phyloP scores from a whole-genome alignment of 92 coral and sea anemone species.

The Epizoanthus scotinus region DNA sequence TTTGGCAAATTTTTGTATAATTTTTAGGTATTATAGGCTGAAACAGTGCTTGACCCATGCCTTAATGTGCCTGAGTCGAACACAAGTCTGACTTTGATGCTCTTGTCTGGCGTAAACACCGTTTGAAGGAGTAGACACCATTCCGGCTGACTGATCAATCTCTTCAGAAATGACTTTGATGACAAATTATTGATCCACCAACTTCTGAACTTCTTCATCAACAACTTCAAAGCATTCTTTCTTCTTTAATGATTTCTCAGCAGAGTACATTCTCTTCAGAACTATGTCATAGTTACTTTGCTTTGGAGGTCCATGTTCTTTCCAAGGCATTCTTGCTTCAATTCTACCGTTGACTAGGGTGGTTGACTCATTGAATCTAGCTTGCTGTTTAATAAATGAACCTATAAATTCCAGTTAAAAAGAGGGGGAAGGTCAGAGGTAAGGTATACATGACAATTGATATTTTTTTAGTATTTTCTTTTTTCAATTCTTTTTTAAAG shows the following conservation, averaged over 20 bases:
- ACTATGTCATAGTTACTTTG: conserved; percentile 67
- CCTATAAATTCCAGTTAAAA: no score
- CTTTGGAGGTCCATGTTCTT: conserved; percentile 61
- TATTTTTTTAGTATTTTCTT: no score
- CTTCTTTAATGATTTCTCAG: conserved; percentile 60
- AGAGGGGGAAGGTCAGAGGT: no score
- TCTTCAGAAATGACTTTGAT: conserved; percentile 37
- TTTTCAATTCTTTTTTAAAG: no score
- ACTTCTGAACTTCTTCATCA: conserved; percentile 57
- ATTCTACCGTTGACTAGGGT: conserved; percentile 53
- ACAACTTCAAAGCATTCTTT: conserved; percentile 56
- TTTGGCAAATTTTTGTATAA: no score
- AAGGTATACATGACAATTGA: no score
- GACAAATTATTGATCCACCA: conserved; percentile 57
- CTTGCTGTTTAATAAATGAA: no score
- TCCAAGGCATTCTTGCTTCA: conserved; percentile 63
- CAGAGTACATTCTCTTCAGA: conserved; percentile 53
- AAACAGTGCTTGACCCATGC: no score
- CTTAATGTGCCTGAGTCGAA: no score
- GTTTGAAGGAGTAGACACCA: conserved; percentile 42
- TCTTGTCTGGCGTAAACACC: conserved; percentile 45
- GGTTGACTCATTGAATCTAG: conserved; percentile 58
- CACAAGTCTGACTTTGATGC: conserved; percentile 48
- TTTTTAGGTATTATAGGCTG: no score
- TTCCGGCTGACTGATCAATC: conserved; percentile 33